Evolutionary conservation across 2,888 invertebrate species (phyloP).

Genomic region (Osedax fenrisi): DNA sequence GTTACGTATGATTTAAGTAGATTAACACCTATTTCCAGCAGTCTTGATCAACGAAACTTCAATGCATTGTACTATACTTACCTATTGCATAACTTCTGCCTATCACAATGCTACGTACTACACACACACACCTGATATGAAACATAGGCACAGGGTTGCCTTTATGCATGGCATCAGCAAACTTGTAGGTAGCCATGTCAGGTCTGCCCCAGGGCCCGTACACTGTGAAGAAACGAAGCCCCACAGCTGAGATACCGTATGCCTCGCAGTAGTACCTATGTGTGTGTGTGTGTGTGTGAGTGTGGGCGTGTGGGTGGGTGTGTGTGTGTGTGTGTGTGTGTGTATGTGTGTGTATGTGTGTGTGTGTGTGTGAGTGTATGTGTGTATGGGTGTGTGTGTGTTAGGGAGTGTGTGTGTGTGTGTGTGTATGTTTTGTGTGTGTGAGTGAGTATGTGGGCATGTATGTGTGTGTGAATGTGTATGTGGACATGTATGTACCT

Average conservation of each 20-base stretch:
- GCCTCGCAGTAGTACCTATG: slow-evolving; percentile 32
- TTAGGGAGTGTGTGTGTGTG: neutral
- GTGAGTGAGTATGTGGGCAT: too few relatives aligned
- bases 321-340: neutral
- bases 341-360: neutral
- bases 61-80: too few relatives aligned
- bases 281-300: neutral
- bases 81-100: too few relatives aligned
- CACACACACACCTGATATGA: slow-evolving; percentile 32
- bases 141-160: slow-evolving; percentile 32
- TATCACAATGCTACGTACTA: too few relatives aligned
- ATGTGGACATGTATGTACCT: too few relatives aligned
- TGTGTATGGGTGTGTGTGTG: neutral
- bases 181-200: slow-evolving; percentile 37
- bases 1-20: too few relatives aligned
- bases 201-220: slow-evolving; percentile 38
- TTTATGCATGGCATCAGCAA: slow-evolving; percentile 31
- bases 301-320: neutral
- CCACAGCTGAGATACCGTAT: slow-evolving; percentile 29
- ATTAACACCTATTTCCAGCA: too few relatives aligned
- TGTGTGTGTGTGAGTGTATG: neutral
- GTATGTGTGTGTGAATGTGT: too few relatives aligned
- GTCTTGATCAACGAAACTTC: too few relatives aligned
- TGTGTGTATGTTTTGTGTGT: too few relatives aligned
- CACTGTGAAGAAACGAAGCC: slow-evolving; percentile 37